A percentile compares a stretch with the other conserved stretches of the same genome.
These are phyloP conservation scores for Caenorhabditis sinica DNA, from an alignment of 2,888 invertebrate genomes.

Conservation along the genomic window DNA sequence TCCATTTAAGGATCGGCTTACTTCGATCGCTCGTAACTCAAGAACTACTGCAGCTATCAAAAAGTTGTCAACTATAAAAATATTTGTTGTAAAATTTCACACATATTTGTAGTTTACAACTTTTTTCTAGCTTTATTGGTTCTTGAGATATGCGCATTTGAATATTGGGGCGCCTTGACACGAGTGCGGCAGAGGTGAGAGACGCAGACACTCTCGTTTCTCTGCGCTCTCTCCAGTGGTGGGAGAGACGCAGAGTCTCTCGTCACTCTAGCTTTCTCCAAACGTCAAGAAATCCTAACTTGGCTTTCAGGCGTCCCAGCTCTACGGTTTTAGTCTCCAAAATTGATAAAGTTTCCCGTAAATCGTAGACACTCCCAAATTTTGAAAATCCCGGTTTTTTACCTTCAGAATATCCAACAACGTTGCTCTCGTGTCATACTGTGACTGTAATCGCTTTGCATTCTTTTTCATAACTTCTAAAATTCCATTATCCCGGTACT, in stretches of 20 bases:
- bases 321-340: not conserved
- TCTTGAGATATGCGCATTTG: too few relatives aligned
- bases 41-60: not conserved
- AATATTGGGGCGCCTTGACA: too few relatives aligned
- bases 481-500: slow-evolving; percentile 50
- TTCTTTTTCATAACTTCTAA: slow-evolving; percentile 63
- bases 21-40: too few relatives aligned
- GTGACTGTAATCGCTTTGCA: slow-evolving; percentile 61
- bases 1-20: too few relatives aligned
- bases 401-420: slow-evolving; percentile 70
- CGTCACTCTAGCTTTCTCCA: not conserved
- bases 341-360: not conserved
- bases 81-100: too few relatives aligned
- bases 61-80: not conserved
- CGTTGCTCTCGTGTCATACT: slow-evolving; percentile 70
- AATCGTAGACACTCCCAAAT: too few relatives aligned
- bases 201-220: too few relatives aligned
- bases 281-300: not conserved
- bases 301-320: not conserved
- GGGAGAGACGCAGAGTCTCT: too few relatives aligned
- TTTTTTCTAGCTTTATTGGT: not conserved
- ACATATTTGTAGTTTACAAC: not conserved
- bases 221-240: too few relatives aligned
- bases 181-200: too few relatives aligned
- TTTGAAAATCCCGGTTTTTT: not conserved